Evolutionary conservation across 2,888 invertebrate genomes (phyloP).

Genomic region (Steinernema scapterisci): DNA sequence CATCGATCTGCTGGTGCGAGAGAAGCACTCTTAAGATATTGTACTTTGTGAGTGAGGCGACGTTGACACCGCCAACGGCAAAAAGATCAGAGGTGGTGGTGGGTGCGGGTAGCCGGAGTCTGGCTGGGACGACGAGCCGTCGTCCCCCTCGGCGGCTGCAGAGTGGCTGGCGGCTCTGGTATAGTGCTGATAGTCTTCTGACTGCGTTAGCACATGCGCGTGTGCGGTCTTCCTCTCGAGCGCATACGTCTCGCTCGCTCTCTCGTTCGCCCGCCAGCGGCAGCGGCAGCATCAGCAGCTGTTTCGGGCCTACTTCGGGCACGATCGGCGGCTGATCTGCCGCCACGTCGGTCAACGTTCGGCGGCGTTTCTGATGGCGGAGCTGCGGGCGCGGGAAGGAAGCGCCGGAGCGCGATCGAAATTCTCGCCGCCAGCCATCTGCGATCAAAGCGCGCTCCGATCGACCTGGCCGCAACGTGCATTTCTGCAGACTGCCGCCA

Average conservation of each 20-base stretch:
- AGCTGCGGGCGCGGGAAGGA: background rate
- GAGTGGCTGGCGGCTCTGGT: background rate
- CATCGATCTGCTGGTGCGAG: background rate
- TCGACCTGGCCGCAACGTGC: background rate
- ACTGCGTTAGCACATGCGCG: slow-evolving; percentile 14
- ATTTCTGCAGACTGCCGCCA: background rate
- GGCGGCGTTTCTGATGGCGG: background rate
- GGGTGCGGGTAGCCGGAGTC: background rate
- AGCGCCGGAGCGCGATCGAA: background rate
- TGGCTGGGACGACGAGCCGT: slow-evolving; percentile 10
- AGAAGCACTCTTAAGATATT: slow-evolving; percentile 19
- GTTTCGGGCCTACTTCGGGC: background rate
- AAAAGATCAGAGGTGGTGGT: slow-evolving; percentile 12
- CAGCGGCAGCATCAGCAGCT: background rate
- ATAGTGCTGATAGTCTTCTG: slow-evolving; percentile 11
- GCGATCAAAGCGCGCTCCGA: too few species aligned
- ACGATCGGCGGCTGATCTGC: background rate
- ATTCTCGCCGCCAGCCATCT: background rate
- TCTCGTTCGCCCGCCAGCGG: too few species aligned
- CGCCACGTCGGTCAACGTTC: background rate
- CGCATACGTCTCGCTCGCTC: background rate
- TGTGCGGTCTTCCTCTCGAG: slow-evolving; percentile 22
- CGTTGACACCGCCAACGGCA: background rate
- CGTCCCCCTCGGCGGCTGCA: slow-evolving; percentile 1
- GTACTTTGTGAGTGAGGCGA: background rate